Evolutionary conservation across 2,888 invertebrate species (phyloP).

Genomic region (Antheraea assamensis): DNA sequence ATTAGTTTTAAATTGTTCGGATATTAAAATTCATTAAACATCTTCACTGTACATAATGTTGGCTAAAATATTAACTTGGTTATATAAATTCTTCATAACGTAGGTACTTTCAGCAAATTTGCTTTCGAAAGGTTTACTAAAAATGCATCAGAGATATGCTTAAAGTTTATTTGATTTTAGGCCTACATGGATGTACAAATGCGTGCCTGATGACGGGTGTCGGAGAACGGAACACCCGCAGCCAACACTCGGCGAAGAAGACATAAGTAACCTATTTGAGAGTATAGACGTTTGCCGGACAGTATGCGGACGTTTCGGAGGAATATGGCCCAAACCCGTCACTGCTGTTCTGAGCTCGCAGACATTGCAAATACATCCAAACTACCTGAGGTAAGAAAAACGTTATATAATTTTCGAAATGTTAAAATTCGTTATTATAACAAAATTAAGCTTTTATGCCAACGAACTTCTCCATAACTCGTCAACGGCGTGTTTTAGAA

Average conservation of each 20-base stretch:
- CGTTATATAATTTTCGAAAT: background rate
- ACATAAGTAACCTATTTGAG: conserved; percentile 46
- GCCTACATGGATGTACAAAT: conserved; percentile 72
- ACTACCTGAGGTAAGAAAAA: conserved; percentile 66
- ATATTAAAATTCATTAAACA: too few relatives aligned
- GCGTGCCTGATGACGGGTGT: conserved; percentile 63
- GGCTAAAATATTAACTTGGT: too few relatives aligned
- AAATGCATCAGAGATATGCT: background rate
- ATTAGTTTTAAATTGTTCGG: too few relatives aligned
- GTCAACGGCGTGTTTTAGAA: background rate
- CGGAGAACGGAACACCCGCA: conserved; percentile 62
- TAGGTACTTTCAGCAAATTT: background rate
- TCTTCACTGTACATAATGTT: too few relatives aligned
- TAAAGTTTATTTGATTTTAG: conserved; percentile 39
- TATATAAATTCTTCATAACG: background rate
- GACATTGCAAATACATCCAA: conserved; percentile 82
- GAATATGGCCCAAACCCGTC: conserved; percentile 87
- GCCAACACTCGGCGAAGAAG: conserved; percentile 48
- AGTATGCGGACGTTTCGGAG: conserved; percentile 85
- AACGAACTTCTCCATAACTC: background rate
- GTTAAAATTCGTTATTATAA: background rate
- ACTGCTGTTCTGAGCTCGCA: conserved; percentile 66
- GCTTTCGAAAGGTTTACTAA: background rate
- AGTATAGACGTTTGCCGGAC: conserved; percentile 85
- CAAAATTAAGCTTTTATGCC: background rate